Evolutionary conservation across 2,797 vertebrate genomes (phyloP).

Genomic region (Anas capensis): DNA sequence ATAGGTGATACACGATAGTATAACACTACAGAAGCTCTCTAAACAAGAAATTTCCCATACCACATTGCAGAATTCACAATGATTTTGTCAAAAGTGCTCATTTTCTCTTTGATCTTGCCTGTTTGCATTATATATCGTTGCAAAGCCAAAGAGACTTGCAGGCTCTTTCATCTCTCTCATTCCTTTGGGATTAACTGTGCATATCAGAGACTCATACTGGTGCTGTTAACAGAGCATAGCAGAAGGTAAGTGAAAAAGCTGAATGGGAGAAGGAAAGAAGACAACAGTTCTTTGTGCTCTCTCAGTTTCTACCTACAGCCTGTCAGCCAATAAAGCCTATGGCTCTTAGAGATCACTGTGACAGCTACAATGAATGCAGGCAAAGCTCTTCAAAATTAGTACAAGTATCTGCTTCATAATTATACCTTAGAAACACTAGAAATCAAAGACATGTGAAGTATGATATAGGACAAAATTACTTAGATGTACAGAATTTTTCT

Average conservation of each 20-base stretch:
- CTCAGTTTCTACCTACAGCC: not conserved
- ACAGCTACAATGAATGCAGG: rapidly evolving
- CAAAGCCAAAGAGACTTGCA: not conserved
- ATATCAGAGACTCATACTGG: not conserved
- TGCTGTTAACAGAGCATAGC: rapidly evolving
- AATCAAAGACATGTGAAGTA: not conserved
- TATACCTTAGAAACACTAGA: not conserved
- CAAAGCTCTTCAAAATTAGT: not conserved
- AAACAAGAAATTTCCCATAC: not conserved
- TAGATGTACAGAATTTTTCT: not conserved
- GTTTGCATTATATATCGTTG: not conserved
- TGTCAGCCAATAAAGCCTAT: not conserved
- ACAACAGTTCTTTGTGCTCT: not conserved
- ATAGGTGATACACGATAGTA: not conserved
- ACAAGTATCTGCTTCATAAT: not conserved
- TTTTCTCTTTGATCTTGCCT: not conserved
- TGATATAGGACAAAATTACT: too few relatives aligned
- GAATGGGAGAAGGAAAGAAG: not conserved
- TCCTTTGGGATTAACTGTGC: not conserved
- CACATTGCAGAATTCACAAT: not conserved
- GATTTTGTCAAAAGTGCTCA: not conserved
- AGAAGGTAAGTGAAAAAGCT: not conserved
- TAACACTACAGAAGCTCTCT: not conserved
- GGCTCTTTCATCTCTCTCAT: not conserved
- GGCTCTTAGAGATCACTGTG: not conserved